Evolutionary conservation across 2,113 vertebrate species (phyloP).

Genomic region (Gnathonemus echidnorhynchus): DNA sequence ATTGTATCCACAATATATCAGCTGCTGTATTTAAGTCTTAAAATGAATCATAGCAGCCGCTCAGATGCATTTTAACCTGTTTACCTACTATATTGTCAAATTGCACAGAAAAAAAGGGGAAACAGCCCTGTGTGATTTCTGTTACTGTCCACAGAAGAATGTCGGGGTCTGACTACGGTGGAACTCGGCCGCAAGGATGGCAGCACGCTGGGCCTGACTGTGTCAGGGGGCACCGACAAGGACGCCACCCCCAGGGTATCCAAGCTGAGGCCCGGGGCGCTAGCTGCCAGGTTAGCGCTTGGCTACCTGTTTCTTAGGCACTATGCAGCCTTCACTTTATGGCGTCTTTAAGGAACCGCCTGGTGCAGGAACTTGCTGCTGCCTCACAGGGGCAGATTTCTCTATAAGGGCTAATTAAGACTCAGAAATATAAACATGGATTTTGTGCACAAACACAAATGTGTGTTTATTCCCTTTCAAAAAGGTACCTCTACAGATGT

Average conservation of each 20-base stretch:
- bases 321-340: not conserved
- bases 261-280: conserved; percentile 84
- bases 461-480: not conserved
- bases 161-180: conserved; percentile 83
- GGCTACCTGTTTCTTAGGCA: not conserved
- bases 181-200: conserved; percentile 95
- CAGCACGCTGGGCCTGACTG: conserved; percentile 88
- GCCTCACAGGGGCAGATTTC: not conserved
- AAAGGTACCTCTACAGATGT: not conserved
- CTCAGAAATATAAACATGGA: not conserved
- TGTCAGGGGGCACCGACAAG: conserved; percentile 95
- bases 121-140: not conserved
- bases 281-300: conserved; percentile 82
- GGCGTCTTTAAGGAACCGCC: not conserved
- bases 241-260: conserved; percentile 92
- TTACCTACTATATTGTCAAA: not conserved
- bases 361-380: not conserved
- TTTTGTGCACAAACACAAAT: not conserved
- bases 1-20: not conserved
- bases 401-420: not conserved
- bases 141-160: conserved; percentile 71
- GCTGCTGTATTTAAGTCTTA: not conserved
- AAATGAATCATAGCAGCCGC: not conserved
- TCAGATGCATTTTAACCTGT: not conserved
- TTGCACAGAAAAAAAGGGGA: not conserved